Conservation (phyloP, 2,888 invertebrate genomes). For the Saturnia japonica region DNA sequence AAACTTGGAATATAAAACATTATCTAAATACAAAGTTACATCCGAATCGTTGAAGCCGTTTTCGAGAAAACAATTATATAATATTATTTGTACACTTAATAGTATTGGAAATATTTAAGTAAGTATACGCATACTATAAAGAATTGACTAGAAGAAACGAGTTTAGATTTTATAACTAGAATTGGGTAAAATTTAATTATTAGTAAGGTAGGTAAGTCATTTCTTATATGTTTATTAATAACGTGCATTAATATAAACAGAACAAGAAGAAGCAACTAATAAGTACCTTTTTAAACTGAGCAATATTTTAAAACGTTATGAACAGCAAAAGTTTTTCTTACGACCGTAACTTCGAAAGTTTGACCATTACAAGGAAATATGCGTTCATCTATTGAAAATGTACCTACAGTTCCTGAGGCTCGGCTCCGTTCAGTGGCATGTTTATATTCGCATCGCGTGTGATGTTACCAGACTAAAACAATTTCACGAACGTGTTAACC, state of each 20-base stretch:
- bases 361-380: conserved; percentile 75
- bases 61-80: too few species aligned
- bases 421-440: conserved; percentile 52
- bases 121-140: too few species aligned
- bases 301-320: conserved; percentile 53
- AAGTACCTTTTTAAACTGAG: neutral
- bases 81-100: too few species aligned
- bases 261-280: neutral
- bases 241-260: neutral
- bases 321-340: conserved; percentile 55
- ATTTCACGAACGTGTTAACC: conserved; percentile 33
- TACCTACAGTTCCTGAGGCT: conserved; percentile 50
- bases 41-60: too few species aligned
- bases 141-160: too few species aligned
- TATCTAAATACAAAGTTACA: too few species aligned
- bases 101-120: too few species aligned
- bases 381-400: conserved; percentile 74
- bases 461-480: conserved; percentile 39
- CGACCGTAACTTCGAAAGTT: conserved; percentile 62
- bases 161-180: too few species aligned
- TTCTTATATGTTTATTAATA: neutral
- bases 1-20: too few species aligned
- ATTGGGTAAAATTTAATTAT: too few species aligned
- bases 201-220: neutral
- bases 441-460: conserved; percentile 68